phyloP scores from a whole-genome alignment of 2,888 invertebrate genomes.

The Shargacucullia verbasci region DNA sequence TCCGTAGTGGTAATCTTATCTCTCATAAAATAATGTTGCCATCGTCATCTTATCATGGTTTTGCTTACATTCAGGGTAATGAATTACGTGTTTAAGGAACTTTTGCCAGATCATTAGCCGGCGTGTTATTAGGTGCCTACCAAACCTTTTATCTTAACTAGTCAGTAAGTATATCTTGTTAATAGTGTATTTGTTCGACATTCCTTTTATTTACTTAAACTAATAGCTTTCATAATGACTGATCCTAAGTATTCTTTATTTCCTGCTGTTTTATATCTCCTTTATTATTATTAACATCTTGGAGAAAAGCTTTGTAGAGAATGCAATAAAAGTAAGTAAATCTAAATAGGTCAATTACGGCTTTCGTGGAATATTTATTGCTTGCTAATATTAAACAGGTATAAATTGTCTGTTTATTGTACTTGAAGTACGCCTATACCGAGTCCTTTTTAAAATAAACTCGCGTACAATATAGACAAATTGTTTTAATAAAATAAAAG shows the following conservation, averaged over 20 bases:
- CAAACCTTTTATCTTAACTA: constrained; percentile 39
- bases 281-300: not conserved
- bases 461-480: no score
- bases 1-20: constrained; percentile 1
- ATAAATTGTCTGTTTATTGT: no score
- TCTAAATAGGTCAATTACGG: not conserved
- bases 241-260: constrained; percentile 9
- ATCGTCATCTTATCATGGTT: constrained; percentile 32
- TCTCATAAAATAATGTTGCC: not conserved
- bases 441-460: no score
- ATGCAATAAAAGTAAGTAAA: not conserved
- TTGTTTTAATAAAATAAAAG: no score
- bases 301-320: not conserved
- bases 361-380: no score
- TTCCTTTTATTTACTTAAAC: constrained; percentile 52
- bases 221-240: constrained; percentile 26
- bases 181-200: constrained; percentile 60
- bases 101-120: constrained; percentile 34
- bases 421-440: no score
- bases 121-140: constrained; percentile 29
- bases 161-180: constrained; percentile 36
- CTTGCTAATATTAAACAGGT: no score
- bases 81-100: constrained; percentile 20
- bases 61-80: constrained; percentile 38
- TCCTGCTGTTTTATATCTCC: constrained; percentile 19